A percentile compares a stretch with the other conserved stretches of the same genome.
Conservation (phyloP, 2,797 vertebrate species). For the Miichthys miiuy region DNA sequence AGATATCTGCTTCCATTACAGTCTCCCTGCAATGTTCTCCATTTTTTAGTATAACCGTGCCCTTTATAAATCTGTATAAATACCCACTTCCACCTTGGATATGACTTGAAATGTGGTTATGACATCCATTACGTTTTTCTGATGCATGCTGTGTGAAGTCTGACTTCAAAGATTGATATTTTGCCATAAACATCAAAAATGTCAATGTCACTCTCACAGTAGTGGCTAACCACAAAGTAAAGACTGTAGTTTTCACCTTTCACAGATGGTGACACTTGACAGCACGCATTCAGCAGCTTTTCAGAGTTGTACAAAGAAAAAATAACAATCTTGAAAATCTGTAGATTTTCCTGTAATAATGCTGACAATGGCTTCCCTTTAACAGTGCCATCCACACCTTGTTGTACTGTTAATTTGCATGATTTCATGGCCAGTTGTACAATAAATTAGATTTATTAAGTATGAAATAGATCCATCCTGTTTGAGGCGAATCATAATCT, state of each 20-base stretch:
- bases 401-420: slow-evolving; percentile 30
- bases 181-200: slow-evolving; percentile 19
- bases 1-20: background rate
- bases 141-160: slow-evolving; percentile 26
- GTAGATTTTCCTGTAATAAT: background rate
- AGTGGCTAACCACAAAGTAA: slow-evolving; percentile 6
- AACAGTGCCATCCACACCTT: slow-evolving; percentile 9
- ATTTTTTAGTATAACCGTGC: background rate
- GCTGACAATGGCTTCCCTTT: slow-evolving; percentile 14
- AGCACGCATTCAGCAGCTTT: slow-evolving; percentile 26
- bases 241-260: slow-evolving; percentile 27
- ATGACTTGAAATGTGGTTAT: slow-evolving; percentile 7
- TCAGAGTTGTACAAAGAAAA: background rate
- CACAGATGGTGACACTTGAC: slow-evolving; percentile 34
- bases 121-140: slow-evolving; percentile 6
- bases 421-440: slow-evolving; percentile 34
- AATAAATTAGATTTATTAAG: slow-evolving; percentile 53
- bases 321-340: slow-evolving; percentile 13
- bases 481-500: slow-evolving; percentile 63
- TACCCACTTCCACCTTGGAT: background rate
- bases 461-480: slow-evolving; percentile 48
- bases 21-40: background rate
- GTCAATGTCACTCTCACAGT: slow-evolving; percentile 13
- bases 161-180: slow-evolving; percentile 27
- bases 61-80: background rate